These are phyloP conservation scores for Callospermophilus lateralis DNA, from an alignment of 2,113 vertebrate species.

Conservation along the genomic window DNA sequence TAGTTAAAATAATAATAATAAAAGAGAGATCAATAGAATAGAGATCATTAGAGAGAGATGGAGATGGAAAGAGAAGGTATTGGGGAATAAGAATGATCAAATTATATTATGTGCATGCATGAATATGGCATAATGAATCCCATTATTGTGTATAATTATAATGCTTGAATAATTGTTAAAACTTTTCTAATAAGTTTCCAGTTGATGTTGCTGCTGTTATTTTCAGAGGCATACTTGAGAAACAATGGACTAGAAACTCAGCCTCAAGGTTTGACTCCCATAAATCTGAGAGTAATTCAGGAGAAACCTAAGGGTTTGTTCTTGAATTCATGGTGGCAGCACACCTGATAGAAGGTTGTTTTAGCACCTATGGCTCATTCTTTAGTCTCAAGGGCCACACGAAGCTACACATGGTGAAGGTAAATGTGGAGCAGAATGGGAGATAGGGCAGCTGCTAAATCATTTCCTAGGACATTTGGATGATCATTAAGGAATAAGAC, in stretches of 20 bases:
- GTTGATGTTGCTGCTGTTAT: neutral
- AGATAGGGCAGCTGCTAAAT: neutral
- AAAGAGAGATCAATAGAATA: no score
- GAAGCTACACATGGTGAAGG: neutral
- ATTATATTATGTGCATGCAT: no score
- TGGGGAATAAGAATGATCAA: no score
- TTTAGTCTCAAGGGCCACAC: constrained; percentile 17
- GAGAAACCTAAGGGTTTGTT: constrained; percentile 4
- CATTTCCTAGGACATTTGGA: neutral
- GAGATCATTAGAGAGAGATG: no score
- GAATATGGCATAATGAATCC: no score
- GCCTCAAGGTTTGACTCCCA: neutral
- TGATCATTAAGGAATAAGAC: neutral
- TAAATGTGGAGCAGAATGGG: neutral
- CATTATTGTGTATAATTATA: no score
- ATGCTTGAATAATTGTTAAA: no score
- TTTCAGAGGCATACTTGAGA: neutral
- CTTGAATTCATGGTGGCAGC: neutral
- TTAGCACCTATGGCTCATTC: neutral
- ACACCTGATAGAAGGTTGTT: neutral
- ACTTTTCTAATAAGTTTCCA: neutral
- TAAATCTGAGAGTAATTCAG: neutral
- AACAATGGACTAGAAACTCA: neutral
- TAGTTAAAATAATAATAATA: no score
- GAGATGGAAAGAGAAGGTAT: no score